Conservation (phyloP, 2,888 invertebrate genomes). For the Amphipyra berbera region DNA sequence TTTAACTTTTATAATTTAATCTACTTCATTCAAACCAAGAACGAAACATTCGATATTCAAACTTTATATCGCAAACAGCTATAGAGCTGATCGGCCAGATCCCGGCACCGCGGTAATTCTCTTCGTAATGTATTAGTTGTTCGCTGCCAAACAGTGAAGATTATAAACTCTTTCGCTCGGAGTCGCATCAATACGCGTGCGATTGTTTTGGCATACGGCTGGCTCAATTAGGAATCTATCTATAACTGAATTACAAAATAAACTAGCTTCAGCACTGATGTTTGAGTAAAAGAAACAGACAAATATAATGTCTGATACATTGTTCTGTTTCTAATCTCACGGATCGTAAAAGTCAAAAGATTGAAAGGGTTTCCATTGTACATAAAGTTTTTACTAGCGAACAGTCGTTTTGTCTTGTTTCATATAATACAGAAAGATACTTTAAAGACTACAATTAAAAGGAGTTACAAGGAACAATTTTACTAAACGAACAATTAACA, state of each 20-base stretch:
- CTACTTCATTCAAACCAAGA: too few relatives aligned
- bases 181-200: conserved; percentile 27
- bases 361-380: background rate
- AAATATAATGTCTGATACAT: background rate
- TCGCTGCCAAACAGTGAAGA: conserved; percentile 48
- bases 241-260: conserved; percentile 30
- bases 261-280: background rate
- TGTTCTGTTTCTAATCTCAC: background rate
- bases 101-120: conserved; percentile 26
- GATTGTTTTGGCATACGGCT: conserved; percentile 50
- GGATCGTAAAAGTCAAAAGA: background rate
- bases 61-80: conserved; percentile 33
- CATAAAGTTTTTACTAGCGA: too few relatives aligned
- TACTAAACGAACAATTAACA: too few relatives aligned
- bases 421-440: too few relatives aligned
- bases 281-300: background rate
- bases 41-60: conserved; percentile 7
- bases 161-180: conserved; percentile 33
- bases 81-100: conserved; percentile 22
- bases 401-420: too few relatives aligned
- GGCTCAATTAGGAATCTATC: conserved; percentile 43
- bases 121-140: conserved; percentile 37
- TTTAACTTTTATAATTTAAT: too few relatives aligned
- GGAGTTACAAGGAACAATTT: too few relatives aligned
- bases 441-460: too few relatives aligned